Evolutionary conservation across 2,888 invertebrate species (phyloP).

Genomic region (Perizoma flavofasciatum): DNA sequence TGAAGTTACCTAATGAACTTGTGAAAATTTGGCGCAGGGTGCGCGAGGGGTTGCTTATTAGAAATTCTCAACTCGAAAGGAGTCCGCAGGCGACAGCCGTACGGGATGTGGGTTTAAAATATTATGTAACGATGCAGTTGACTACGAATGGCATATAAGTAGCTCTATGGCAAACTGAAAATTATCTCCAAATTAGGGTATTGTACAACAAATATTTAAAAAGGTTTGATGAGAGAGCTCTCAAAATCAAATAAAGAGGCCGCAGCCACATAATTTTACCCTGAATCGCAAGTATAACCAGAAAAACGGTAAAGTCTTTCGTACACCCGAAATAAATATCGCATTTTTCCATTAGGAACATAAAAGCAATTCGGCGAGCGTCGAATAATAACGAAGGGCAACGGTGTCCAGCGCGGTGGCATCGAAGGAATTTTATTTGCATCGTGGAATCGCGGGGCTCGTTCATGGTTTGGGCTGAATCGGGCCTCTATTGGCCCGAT

Average conservation of each 20-base stretch:
- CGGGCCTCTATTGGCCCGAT: conserved; percentile 73
- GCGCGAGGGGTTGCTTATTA: conserved; percentile 68
- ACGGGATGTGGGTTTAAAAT: conserved; percentile 53
- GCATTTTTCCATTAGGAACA: conserved; percentile 81
- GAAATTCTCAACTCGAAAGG: conserved; percentile 65
- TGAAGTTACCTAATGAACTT: conserved; percentile 72
- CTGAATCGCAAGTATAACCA: conserved; percentile 60
- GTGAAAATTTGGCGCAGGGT: conserved; percentile 66
- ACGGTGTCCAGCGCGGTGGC: conserved; percentile 75
- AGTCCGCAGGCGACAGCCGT: conserved; percentile 53
- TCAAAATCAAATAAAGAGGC: conserved; percentile 36
- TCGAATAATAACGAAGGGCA: conserved; percentile 82
- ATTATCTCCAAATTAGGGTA: not conserved
- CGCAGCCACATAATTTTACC: conserved; percentile 59
- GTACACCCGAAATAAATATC: conserved; percentile 78
- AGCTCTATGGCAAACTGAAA: conserved; percentile 1
- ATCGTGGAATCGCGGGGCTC: conserved; percentile 61
- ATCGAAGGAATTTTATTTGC: conserved; percentile 78
- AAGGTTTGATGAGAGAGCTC: conserved; percentile 12
- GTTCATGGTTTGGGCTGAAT: conserved; percentile 53
- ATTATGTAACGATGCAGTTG: conserved; percentile 39
- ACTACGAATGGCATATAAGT: conserved; percentile 19
- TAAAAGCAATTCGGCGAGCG: conserved; percentile 82
- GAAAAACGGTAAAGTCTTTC: conserved; percentile 68
- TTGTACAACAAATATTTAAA: conserved; percentile 7